A percentile compares a stretch with the other conserved stretches of the same genome.
Conservation (phyloP, 1,140 invertebrate genomes). For the Drosophila navojoa region DNA sequence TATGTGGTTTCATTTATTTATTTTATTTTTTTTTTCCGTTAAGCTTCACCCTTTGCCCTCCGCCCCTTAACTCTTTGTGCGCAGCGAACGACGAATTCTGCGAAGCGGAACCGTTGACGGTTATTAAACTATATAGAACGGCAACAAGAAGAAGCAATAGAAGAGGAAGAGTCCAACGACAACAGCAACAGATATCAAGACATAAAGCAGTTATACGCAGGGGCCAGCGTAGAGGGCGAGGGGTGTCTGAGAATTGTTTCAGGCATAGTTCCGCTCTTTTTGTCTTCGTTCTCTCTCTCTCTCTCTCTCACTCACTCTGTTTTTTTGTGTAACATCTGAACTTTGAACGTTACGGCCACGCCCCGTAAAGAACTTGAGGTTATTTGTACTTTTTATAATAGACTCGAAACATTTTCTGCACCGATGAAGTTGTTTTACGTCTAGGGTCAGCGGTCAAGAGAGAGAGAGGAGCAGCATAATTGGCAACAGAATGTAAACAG, state of each 20-base stretch:
- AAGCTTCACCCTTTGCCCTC: neutral
- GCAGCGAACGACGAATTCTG: conserved; percentile 49
- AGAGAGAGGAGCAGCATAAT: conserved; percentile 51
- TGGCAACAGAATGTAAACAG: conserved; percentile 31
- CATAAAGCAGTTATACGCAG: conserved; percentile 32
- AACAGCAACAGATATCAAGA: conserved; percentile 50
- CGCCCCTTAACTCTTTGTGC: conserved; percentile 18
- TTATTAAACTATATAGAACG: conserved; percentile 68
- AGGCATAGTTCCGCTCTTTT: conserved; percentile 70
- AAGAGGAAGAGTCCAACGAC: conserved; percentile 18
- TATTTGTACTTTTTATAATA: conserved; percentile 37
- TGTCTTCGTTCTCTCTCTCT: conserved; percentile 7
- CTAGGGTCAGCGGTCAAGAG: conserved; percentile 50
- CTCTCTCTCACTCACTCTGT: too few species aligned
- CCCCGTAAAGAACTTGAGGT: conserved; percentile 43
- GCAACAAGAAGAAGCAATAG: conserved; percentile 17
- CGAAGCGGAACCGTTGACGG: conserved; percentile 70
- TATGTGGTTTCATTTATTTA: conserved; percentile 7
- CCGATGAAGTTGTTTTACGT: conserved; percentile 69
- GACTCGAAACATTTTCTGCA: conserved; percentile 45
- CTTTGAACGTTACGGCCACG: conserved; percentile 38
- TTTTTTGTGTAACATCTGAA: conserved; percentile 32
- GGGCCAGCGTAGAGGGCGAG: conserved; percentile 8
- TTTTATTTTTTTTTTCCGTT: neutral
- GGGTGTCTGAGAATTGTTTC: conserved; percentile 41